phyloP scores from a whole-genome alignment of 1,140 invertebrate species.

The Saccostrea cuccullata region DNA sequence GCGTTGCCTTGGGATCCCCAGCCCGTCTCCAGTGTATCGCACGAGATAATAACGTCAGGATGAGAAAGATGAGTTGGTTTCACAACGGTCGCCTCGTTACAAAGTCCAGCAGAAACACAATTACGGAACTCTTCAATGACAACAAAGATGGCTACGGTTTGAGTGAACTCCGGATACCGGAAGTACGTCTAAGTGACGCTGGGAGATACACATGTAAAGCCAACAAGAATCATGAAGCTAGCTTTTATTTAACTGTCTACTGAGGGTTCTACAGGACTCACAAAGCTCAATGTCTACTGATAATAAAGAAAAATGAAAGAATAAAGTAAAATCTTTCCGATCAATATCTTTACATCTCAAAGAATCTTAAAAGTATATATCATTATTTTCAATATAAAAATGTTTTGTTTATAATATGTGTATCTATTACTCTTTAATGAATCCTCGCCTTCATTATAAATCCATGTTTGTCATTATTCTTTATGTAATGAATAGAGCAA shows the following conservation, averaged over 20 bases:
- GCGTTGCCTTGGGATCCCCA: background rate
- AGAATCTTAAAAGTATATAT: no score
- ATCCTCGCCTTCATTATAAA: no score
- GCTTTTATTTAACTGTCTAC: background rate
- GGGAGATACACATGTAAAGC: background rate
- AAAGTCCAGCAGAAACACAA: constrained; percentile 19
- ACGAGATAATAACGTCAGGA: background rate
- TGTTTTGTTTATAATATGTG: no score
- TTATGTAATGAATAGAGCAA: no score
- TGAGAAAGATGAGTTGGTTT: background rate
- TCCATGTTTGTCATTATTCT: no score
- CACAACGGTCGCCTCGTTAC: background rate
- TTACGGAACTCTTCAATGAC: background rate
- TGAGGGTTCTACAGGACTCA: background rate
- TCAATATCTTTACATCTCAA: background rate
- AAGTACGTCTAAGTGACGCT: background rate
- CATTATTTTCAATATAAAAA: no score
- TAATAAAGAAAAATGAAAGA: no score
- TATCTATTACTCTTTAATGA: no score
- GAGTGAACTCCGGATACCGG: background rate
- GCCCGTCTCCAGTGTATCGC: constrained; percentile 12
- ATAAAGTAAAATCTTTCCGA: background rate
- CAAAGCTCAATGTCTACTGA: no score
- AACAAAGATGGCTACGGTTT: background rate
- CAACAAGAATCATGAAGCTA: constrained; percentile 1